Evolutionary conservation across 2,797 vertebrate genomes (phyloP).

Genomic region (Chelmon rostratus): DNA sequence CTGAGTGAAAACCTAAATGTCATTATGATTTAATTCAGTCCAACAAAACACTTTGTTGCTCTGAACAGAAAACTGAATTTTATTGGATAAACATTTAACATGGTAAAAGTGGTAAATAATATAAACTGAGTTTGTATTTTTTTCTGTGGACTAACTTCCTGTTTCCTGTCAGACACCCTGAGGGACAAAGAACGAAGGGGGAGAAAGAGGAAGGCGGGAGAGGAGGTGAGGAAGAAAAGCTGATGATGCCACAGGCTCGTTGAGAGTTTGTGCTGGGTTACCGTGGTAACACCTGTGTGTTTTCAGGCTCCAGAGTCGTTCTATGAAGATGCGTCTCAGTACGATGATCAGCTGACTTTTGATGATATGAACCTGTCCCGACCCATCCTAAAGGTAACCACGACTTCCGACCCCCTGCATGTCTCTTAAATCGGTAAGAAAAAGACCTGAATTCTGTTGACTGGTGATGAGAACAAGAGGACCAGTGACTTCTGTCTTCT

Average conservation of each 20-base stretch:
- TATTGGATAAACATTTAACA: background rate
- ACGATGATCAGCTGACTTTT: slow-evolving; percentile 91
- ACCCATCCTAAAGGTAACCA: slow-evolving; percentile 93
- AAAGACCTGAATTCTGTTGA: background rate
- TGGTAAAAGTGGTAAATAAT: background rate
- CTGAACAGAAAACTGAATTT: background rate
- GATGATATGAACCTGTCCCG: slow-evolving; percentile 97
- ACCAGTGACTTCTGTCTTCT: no score
- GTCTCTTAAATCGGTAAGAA: background rate
- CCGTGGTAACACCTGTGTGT: slow-evolving; percentile 32
- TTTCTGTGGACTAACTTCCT: background rate
- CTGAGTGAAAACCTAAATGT: background rate
- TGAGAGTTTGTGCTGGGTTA: background rate
- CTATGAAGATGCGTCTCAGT: slow-evolving; percentile 94
- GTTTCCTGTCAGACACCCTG: slow-evolving; percentile 85
- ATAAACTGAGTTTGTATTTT: background rate
- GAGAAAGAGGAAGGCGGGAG: slow-evolving; percentile 83
- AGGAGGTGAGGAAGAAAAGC: slow-evolving; percentile 58
- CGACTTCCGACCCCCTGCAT: background rate
- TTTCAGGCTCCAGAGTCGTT: slow-evolving; percentile 86
- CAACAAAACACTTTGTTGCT: background rate
- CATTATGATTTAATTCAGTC: background rate
- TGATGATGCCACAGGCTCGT: background rate
- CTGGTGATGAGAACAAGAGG: no score
- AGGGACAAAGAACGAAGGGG: slow-evolving; percentile 87